Percentiles rank a stretch among this genome's conserved stretches.
Evolutionary conservation across 2,797 vertebrate species (phyloP).

Genomic region (Acridotheres tristis): DNA sequence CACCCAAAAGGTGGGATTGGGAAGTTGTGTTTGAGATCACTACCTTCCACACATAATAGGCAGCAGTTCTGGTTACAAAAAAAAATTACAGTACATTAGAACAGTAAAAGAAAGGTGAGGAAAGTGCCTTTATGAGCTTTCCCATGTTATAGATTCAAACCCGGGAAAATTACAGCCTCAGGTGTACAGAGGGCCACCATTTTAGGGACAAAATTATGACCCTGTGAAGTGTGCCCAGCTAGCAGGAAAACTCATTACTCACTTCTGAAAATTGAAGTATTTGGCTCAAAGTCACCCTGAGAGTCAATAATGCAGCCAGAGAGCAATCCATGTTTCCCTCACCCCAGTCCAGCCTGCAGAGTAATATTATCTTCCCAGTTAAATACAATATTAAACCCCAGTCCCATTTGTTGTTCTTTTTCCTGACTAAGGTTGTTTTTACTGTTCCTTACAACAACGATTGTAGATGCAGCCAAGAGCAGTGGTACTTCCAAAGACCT

Average conservation of each 20-base stretch:
- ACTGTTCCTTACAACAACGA: background rate
- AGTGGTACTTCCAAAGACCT: background rate
- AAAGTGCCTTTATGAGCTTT: background rate
- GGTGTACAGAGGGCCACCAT: background rate
- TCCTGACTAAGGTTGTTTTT: background rate
- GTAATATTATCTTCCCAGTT: background rate
- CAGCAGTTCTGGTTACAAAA: background rate
- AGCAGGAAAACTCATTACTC: background rate
- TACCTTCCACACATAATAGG: background rate
- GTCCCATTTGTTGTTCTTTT: background rate
- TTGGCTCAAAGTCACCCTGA: background rate
- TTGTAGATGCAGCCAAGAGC: background rate
- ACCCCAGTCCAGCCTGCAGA: background rate
- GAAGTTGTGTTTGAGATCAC: background rate
- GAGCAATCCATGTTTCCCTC: background rate
- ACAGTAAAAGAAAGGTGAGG: background rate
- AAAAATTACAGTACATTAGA: background rate
- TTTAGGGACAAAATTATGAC: background rate
- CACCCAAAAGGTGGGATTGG: background rate
- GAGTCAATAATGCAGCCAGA: background rate
- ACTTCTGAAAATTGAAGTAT: background rate
- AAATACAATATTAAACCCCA: background rate
- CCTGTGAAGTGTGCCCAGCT: background rate
- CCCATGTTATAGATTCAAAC: background rate
- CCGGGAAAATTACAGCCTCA: background rate